These are phyloP conservation scores for Sterna hirundo DNA, from an alignment of 2,113 vertebrate species.

Conservation along the genomic window DNA sequence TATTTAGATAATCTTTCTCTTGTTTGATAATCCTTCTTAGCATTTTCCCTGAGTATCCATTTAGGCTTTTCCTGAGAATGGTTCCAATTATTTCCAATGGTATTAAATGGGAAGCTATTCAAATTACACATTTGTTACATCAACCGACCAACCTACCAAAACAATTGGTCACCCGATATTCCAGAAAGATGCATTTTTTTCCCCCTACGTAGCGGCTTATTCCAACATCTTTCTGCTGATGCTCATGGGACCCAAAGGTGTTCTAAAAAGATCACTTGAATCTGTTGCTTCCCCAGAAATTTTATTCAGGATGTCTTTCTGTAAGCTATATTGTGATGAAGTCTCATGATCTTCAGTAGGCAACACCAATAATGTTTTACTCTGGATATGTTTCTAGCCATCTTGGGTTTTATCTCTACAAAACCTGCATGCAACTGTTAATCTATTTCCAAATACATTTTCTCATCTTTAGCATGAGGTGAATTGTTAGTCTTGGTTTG, in stretches of 20 bases:
- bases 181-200: background rate
- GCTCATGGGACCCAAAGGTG: background rate
- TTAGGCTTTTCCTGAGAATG: background rate
- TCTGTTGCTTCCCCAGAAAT: background rate
- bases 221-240: background rate
- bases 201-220: background rate
- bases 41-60: background rate
- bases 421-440: background rate
- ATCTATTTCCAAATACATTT: background rate
- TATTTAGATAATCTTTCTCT: background rate
- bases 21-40: background rate
- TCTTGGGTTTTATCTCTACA: background rate
- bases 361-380: background rate
- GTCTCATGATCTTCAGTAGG: background rate
- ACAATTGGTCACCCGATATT: background rate
- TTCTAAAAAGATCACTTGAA: background rate
- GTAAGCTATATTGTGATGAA: background rate
- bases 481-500: background rate
- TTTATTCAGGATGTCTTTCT: background rate
- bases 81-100: background rate
- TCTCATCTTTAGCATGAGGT: background rate
- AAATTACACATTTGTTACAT: background rate
- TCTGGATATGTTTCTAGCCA: background rate
- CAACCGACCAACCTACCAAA: background rate
- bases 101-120: background rate